Percentiles rank a stretch among this genome's conserved stretches.
phyloP scores from a whole-genome alignment of 2,113 vertebrate genomes.

The Anhinga rufa region DNA sequence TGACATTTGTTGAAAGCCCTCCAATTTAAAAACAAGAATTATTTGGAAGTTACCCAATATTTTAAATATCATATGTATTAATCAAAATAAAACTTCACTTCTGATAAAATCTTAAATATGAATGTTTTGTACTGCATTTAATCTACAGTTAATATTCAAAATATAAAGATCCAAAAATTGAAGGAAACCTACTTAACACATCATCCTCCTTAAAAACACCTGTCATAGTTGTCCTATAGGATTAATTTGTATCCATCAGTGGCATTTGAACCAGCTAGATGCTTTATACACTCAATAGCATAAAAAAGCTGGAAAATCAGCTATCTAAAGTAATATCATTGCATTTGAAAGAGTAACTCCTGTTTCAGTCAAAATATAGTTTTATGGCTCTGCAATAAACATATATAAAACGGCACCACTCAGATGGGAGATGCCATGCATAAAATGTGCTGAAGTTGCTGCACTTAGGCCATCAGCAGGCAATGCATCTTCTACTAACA shows the following conservation, averaged over 20 bases:
- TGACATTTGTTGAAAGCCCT: constrained; percentile 59
- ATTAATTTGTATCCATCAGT: neutral
- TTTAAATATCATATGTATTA: constrained; percentile 14
- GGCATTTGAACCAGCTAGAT: neutral
- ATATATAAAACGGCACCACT: neutral
- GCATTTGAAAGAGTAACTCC: neutral
- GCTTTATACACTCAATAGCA: neutral
- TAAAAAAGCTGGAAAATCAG: neutral
- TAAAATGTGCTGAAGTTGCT: neutral
- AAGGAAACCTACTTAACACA: neutral
- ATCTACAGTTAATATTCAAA: neutral
- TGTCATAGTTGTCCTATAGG: neutral
- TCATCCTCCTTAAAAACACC: neutral
- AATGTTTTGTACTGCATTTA: neutral
- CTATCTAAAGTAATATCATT: neutral
- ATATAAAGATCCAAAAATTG: neutral
- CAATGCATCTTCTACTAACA: neutral
- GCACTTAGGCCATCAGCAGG: neutral
- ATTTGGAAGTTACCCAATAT: constrained; percentile 15
- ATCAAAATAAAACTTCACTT: constrained; percentile 8
- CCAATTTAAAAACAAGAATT: constrained; percentile 18
- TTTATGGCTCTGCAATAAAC: neutral
- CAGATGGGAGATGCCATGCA: neutral
- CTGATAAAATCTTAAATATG: neutral
- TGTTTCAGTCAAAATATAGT: neutral